These are phyloP conservation scores for Delphinus delphis DNA, from an alignment of 2,113 vertebrate species.

Conservation along the genomic window DNA sequence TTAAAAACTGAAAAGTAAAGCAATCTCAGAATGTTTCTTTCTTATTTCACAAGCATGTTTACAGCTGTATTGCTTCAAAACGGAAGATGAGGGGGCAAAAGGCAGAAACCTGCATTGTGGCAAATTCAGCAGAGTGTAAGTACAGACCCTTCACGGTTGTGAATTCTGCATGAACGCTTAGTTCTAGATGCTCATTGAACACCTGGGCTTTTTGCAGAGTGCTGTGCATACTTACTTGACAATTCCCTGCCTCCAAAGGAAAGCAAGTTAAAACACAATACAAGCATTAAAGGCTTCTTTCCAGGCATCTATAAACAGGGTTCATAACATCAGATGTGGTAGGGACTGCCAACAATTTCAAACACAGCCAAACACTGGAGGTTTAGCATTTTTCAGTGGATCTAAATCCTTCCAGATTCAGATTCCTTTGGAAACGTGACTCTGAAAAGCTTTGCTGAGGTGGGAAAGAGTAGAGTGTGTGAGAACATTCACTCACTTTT, in stretches of 20 bases:
- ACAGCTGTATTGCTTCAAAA: constrained; percentile 58
- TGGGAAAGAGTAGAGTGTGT: not conserved
- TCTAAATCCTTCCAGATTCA: constrained; percentile 71
- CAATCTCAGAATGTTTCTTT: constrained; percentile 61
- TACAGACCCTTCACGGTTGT: not conserved
- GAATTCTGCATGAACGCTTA: constrained; percentile 39
- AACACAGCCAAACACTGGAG: constrained; percentile 52
- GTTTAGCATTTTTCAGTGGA: constrained; percentile 57
- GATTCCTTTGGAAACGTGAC: constrained; percentile 41
- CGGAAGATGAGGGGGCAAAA: constrained; percentile 51
- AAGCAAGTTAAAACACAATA: constrained; percentile 97
- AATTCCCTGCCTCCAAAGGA: constrained; percentile 99
- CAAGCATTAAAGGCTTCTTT: constrained; percentile 91
- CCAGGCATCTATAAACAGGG: constrained; percentile 68
- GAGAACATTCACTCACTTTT: constrained; percentile 9
- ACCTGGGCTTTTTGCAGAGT: constrained; percentile 62
- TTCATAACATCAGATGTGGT: constrained; percentile 29
- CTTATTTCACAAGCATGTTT: constrained; percentile 64
- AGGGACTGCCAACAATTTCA: constrained; percentile 56
- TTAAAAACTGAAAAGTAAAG: constrained; percentile 75
- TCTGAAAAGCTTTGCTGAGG: constrained; percentile 38
- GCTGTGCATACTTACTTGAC: constrained; percentile 92
- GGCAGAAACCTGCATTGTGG: constrained; percentile 58
- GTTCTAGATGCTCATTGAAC: constrained; percentile 57
- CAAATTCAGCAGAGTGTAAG: constrained; percentile 33